Evolutionary conservation across 2,797 vertebrate genomes (phyloP).

Genomic region (Pantherophis alleghaniensis): DNA sequence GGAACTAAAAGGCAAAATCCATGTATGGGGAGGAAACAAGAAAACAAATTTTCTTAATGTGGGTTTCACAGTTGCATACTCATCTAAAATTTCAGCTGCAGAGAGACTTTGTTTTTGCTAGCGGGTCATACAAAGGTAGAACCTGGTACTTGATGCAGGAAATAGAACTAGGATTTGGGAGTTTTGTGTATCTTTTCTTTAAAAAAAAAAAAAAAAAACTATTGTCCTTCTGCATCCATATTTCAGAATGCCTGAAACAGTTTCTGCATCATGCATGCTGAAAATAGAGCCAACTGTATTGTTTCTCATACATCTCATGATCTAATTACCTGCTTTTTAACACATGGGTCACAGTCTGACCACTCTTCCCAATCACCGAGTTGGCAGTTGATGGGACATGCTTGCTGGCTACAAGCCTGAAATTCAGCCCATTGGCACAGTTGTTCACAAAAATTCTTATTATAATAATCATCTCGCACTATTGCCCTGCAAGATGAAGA

Average conservation of each 20-base stretch:
- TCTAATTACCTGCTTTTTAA: conserved; percentile 75
- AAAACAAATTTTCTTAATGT: neutral
- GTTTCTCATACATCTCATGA: neutral
- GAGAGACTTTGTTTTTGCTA: neutral
- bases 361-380: conserved; percentile 73
- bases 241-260: neutral
- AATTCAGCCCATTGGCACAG: conserved; percentile 67
- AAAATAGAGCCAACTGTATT: neutral
- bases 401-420: conserved; percentile 72
- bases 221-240: neutral
- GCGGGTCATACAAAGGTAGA: neutral
- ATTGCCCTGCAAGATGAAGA: conserved; percentile 63
- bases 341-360: conserved; percentile 80
- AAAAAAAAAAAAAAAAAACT: neutral
- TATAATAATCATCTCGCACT: conserved; percentile 63
- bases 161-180: neutral
- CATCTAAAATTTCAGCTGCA: neutral
- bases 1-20: conserved; percentile 67
- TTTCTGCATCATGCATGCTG: neutral
- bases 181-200: neutral
- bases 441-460: conserved; percentile 62
- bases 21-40: neutral
- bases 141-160: neutral
- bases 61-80: neutral
- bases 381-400: conserved; percentile 77